These are phyloP conservation scores for Ceratitis capitata DNA, from an alignment of 1,140 invertebrate genomes.

Conservation along the genomic window DNA sequence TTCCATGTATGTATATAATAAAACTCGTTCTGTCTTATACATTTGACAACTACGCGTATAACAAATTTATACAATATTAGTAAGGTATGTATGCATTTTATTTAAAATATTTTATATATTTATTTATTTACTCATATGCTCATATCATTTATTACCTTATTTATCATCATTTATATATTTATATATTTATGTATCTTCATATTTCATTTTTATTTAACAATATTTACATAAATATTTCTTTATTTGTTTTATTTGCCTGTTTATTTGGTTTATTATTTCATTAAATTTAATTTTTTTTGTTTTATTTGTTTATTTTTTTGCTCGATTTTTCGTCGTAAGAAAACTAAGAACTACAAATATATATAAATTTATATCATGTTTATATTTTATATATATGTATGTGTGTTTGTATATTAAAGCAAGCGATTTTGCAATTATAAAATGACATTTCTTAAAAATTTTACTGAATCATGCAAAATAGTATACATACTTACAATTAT, in stretches of 20 bases:
- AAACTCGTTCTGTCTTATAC: conserved; percentile 1
- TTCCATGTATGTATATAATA: conserved; percentile 35
- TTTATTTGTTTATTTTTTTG: conserved; percentile 19
- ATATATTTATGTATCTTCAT: too few species aligned
- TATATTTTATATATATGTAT: too few species aligned
- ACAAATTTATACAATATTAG: conserved; percentile 35
- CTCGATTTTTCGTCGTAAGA: neutral
- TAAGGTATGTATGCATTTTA: conserved; percentile 3
- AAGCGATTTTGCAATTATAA: neutral
- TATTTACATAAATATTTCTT: too few species aligned
- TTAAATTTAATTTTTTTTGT: neutral
- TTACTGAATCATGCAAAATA: neutral
- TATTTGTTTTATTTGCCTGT: too few species aligned
- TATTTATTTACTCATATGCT: neutral
- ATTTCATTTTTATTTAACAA: too few species aligned
- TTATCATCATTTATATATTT: too few species aligned
- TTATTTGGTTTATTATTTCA: too few species aligned
- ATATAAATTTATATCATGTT: too few species aligned
- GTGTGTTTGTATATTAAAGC: neutral
- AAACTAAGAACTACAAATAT: conserved; percentile 16
- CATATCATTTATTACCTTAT: too few species aligned
- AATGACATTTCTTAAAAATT: neutral
- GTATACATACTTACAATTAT: neutral
- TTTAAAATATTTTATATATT: conserved; percentile 1
- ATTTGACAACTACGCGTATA: conserved; percentile 15